phyloP scores from a whole-genome alignment of 2,888 invertebrate genomes.

The Seira sanloemensis region DNA sequence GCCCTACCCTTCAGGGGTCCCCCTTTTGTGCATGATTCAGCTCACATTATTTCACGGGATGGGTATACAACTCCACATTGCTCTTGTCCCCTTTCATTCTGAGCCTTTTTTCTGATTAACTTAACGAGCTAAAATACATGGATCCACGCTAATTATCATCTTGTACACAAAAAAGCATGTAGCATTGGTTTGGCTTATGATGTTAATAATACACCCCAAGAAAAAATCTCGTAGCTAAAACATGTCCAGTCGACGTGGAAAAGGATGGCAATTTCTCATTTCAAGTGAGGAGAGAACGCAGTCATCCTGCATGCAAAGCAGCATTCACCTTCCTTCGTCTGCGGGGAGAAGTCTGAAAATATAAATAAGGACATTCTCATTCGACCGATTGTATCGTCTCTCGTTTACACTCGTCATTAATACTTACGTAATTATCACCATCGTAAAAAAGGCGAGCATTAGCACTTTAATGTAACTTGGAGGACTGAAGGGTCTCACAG shows the following conservation, averaged over 20 bases:
- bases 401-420: conserved; percentile 48
- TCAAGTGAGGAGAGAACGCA: conserved; percentile 32
- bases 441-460: background rate
- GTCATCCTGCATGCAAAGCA: conserved; percentile 20
- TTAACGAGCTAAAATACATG: conserved; percentile 73
- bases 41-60: background rate
- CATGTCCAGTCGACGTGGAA: conserved; percentile 52
- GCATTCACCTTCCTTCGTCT: conserved; percentile 56
- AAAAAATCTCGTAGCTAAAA: conserved; percentile 45
- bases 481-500: conserved; percentile 1
- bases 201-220: conserved; percentile 29
- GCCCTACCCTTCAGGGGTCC: conserved; percentile 73
- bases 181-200: background rate
- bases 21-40: conserved; percentile 29
- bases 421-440: conserved; percentile 7
- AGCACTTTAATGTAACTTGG: background rate
- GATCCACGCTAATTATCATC: conserved; percentile 74
- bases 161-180: conserved; percentile 52
- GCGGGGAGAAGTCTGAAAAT: conserved; percentile 43
- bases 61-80: background rate
- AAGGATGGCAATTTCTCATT: conserved; percentile 25
- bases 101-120: conserved; percentile 69
- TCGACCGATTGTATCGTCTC: too few relatives aligned
- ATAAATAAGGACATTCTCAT: background rate
- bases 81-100: conserved; percentile 17